phyloP scores from a whole-genome alignment of 2,113 vertebrate genomes.

The Bufo bufo region DNA sequence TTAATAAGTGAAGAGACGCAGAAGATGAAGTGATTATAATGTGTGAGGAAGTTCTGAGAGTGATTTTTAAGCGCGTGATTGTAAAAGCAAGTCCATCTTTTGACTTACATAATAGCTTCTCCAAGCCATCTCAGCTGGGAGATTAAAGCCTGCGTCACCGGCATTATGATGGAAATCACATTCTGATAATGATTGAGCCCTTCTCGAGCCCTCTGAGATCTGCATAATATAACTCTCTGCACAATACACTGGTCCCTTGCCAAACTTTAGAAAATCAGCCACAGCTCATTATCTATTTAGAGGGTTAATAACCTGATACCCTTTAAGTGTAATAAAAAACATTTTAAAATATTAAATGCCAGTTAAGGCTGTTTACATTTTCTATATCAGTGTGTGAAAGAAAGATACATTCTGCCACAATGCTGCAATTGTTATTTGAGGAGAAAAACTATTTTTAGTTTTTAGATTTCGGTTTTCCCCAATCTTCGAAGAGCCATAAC shows the following conservation, averaged over 20 bases:
- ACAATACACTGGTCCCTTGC: slow-evolving; percentile 40
- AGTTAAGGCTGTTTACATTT: neutral
- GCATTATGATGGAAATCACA: slow-evolving; percentile 59
- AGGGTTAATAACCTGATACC: slow-evolving; percentile 32
- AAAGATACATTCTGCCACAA: neutral
- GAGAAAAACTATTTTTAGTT: neutral
- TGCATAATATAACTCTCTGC: slow-evolving; percentile 42
- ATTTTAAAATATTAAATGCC: slow-evolving; percentile 5
- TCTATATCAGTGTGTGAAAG: neutral
- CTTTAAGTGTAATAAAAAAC: neutral
- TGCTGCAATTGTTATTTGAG: neutral
- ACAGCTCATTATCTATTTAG: neutral
- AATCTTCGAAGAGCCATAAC: no score
- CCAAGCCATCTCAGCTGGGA: slow-evolving; percentile 55
- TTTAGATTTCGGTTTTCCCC: no score
- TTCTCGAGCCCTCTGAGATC: slow-evolving; percentile 44
- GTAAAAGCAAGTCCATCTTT: slow-evolving; percentile 58
- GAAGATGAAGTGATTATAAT: slow-evolving; percentile 59
- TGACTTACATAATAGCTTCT: slow-evolving; percentile 59
- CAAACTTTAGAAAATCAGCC: slow-evolving; percentile 27
- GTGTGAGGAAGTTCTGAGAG: slow-evolving; percentile 57
- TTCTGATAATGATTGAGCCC: slow-evolving; percentile 57
- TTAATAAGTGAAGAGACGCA: slow-evolving; percentile 55
- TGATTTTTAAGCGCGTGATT: slow-evolving; percentile 57
- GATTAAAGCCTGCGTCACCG: slow-evolving; percentile 56